Conservation (phyloP, 1,140 invertebrate species). For the Triops longicaudatus region DNA sequence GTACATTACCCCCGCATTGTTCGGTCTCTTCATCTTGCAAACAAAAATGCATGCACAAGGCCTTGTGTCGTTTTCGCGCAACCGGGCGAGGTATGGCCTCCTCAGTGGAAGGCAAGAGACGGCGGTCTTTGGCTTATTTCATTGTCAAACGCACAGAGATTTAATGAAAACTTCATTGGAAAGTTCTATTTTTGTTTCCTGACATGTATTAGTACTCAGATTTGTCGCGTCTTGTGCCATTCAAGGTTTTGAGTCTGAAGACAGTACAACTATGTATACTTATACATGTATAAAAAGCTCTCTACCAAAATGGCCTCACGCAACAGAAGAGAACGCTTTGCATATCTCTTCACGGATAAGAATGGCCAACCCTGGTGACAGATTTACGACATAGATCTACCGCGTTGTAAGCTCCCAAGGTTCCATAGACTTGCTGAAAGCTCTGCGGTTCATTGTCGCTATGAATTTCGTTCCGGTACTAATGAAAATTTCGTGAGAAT, state of each 20-base stretch:
- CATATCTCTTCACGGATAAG: not conserved
- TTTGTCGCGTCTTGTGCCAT: not conserved
- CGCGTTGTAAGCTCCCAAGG: not conserved
- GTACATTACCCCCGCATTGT: too few species aligned
- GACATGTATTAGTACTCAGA: not conserved
- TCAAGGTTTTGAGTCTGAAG: not conserved
- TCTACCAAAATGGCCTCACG: not conserved
- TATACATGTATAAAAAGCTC: not conserved
- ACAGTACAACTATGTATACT: not conserved
- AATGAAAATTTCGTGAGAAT: not conserved
- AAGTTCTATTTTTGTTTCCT: too few species aligned
- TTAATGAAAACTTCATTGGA: too few species aligned
- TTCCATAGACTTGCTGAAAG: constrained; percentile 1
- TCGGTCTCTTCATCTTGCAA: too few species aligned
- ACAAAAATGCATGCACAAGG: too few species aligned
- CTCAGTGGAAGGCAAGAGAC: too few species aligned
- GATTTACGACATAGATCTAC: constrained; percentile 5
- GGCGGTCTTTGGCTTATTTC: too few species aligned
- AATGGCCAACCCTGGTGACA: not conserved
- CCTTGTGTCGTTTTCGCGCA: too few species aligned
- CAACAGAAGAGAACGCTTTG: not conserved
- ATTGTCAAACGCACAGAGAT: too few species aligned
- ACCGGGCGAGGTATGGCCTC: too few species aligned
- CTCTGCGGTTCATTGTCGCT: not conserved
- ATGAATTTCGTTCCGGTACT: constrained; percentile 4